Evolutionary conservation across 2,113 vertebrate genomes (phyloP).

Genomic region (Noturus placidus): DNA sequence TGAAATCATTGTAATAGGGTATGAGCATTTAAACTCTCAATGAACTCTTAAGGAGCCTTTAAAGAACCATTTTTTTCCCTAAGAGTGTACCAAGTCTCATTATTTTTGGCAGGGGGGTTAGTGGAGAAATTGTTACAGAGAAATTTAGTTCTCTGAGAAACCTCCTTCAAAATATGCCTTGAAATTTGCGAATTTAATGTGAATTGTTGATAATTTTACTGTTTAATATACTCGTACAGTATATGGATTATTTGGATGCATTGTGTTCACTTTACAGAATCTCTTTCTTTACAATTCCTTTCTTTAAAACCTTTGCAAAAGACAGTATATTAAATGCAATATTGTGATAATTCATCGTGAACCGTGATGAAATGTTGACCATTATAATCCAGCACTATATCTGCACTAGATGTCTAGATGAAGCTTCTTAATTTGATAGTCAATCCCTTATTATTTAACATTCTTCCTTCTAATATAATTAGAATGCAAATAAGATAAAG

Average conservation of each 20-base stretch:
- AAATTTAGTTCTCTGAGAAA: neutral
- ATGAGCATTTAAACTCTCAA: too few relatives aligned
- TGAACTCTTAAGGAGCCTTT: too few relatives aligned
- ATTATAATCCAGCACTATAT: neutral
- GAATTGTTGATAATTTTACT: neutral
- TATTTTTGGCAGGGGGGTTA: neutral
- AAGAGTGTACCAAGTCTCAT: neutral
- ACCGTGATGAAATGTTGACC: neutral
- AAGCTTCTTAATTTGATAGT: constrained; percentile 6
- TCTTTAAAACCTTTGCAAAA: neutral
- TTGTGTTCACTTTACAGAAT: neutral
- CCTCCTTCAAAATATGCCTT: neutral
- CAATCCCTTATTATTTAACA: neutral
- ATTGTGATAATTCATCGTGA: neutral
- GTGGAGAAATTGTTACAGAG: too few relatives aligned
- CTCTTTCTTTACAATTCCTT: neutral
- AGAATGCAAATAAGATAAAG: neutral
- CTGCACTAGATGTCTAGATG: neutral
- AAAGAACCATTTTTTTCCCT: neutral
- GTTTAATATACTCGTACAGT: neutral
- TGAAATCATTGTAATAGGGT: too few relatives aligned
- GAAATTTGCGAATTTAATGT: neutral
- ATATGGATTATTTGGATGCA: neutral
- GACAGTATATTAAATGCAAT: neutral
- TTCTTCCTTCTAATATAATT: neutral